Conservation (phyloP, 2,797 vertebrate genomes). For the Kryptopterus vitreolus region DNA sequence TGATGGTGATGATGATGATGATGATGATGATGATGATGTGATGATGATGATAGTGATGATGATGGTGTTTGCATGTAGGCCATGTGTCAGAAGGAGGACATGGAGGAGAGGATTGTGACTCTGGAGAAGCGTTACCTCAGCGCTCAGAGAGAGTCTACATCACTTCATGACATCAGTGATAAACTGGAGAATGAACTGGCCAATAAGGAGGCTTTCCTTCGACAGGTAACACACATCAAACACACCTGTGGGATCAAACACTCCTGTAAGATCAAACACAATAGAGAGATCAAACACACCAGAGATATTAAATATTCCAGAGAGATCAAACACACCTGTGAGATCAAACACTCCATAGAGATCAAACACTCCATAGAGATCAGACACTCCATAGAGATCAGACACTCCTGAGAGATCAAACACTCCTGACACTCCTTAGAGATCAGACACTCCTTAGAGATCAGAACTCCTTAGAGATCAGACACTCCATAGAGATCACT, state of each 20-base stretch:
- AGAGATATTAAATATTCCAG: neutral
- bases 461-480: neutral
- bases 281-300: neutral
- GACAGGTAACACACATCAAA: constrained; percentile 79
- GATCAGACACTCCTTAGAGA: neutral
- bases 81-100: constrained; percentile 99
- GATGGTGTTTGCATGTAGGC: constrained; percentile 65
- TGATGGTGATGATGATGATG: constrained; percentile 29
- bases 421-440: neutral
- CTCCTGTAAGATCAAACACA: neutral
- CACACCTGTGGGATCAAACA: neutral
- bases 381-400: neutral
- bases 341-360: neutral
- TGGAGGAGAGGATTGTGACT: constrained; percentile 98
- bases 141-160: constrained; percentile 97
- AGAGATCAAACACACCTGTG: neutral
- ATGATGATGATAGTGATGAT: constrained; percentile 38
- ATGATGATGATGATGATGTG: constrained; percentile 28
- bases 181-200: constrained; percentile 97
- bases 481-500: too few relatives aligned
- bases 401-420: neutral
- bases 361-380: neutral
- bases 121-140: constrained; percentile 98
- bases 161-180: constrained; percentile 98
- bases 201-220: constrained; percentile 96